phyloP scores from a whole-genome alignment of 2,113 vertebrate genomes.

The Nyctibius bracteatus region DNA sequence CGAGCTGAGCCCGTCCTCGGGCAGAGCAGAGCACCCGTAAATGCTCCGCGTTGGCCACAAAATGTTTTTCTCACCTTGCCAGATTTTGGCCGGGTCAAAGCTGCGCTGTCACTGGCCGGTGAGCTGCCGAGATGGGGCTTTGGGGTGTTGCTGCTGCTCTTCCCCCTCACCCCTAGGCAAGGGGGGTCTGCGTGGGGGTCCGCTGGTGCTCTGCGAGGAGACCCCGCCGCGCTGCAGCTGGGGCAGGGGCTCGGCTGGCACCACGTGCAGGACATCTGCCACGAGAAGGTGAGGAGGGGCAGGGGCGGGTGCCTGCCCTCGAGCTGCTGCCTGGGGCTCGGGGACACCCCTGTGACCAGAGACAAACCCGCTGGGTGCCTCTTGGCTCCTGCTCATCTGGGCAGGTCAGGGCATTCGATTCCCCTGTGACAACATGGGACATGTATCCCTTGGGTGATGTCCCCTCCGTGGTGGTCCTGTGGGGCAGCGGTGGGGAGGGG shows the following conservation, averaged over 20 bases:
- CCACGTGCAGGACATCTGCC: background rate
- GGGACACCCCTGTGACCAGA: rapidly evolving
- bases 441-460: rapidly evolving
- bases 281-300: rapidly evolving
- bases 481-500: background rate
- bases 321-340: background rate
- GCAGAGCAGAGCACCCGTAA: rapidly evolving
- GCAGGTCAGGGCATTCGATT: background rate
- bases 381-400: background rate
- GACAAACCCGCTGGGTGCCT: background rate
- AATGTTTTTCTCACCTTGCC: background rate
- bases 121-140: background rate
- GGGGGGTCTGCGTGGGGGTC: rapidly evolving
- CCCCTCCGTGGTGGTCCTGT: background rate
- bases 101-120: too few species aligned
- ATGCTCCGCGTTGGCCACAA: too few species aligned
- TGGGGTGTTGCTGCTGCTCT: background rate
- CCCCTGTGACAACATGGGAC: rapidly evolving
- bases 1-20: background rate
- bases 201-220: background rate
- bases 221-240: rapidly evolving
- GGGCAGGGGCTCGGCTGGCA: background rate
- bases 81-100: background rate
- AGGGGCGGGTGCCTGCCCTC: background rate
- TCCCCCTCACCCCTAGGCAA: background rate